phyloP scores from a whole-genome alignment of 2,797 vertebrate species.

The Anguilla marmorata region DNA sequence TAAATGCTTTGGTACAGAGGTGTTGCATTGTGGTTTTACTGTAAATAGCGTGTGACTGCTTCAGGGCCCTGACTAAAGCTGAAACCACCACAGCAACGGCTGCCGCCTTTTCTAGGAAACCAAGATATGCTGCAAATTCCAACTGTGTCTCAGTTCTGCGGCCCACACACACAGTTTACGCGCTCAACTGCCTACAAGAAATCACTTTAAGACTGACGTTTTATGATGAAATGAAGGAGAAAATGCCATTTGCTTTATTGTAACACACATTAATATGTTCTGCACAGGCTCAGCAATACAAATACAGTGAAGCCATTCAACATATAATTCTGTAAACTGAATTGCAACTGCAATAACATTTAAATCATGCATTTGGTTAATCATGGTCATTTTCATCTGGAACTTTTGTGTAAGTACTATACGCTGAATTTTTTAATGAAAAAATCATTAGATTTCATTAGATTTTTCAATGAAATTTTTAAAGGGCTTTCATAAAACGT shows the following conservation, averaged over 20 bases:
- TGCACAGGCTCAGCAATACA: background rate
- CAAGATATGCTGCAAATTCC: background rate
- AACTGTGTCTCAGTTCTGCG: background rate
- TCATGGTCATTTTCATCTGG: background rate
- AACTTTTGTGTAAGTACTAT: background rate
- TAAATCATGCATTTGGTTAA: background rate
- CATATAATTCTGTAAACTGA: background rate
- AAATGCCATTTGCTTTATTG: background rate
- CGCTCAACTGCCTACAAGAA: too few relatives aligned
- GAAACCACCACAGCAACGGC: conserved; percentile 1
- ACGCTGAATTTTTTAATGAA: background rate
- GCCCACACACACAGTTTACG: background rate
- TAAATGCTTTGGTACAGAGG: background rate
- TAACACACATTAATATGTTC: background rate
- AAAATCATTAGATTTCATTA: too few relatives aligned
- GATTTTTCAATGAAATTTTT: background rate
- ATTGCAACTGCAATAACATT: background rate
- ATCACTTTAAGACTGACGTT: background rate
- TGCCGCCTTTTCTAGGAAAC: conserved; percentile 2
- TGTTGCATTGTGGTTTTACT: background rate
- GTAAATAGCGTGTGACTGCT: background rate
- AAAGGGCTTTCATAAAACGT: background rate
- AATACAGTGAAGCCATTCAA: background rate
- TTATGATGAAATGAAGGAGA: background rate
- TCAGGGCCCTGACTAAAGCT: background rate